Conservation (phyloP, 2,113 vertebrate species). For the Festucalex cinctus region DNA sequence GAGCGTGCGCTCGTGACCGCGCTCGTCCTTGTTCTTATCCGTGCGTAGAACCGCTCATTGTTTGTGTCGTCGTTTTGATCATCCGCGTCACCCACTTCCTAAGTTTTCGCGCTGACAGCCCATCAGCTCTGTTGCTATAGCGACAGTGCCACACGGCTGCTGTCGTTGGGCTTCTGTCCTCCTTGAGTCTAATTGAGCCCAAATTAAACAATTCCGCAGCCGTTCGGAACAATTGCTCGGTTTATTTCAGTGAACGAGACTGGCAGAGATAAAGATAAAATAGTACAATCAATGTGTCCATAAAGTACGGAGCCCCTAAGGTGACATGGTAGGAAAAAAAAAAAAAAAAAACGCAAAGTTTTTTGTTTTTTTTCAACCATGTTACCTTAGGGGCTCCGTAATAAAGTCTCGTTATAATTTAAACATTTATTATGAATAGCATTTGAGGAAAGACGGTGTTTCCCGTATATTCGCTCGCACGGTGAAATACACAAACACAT, state of each 20-base stretch:
- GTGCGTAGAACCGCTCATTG: neutral
- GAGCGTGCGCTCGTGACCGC: conserved; percentile 10
- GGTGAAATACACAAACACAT: too few species aligned
- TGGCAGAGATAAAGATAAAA: neutral
- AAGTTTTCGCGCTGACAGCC: conserved; percentile 31
- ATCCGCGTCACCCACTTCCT: conserved; percentile 5
- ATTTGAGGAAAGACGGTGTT: neutral
- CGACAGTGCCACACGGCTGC: conserved; percentile 26
- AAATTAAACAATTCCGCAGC: conserved; percentile 36
- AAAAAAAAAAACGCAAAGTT: too few species aligned
- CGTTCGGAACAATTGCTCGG: conserved; percentile 20
- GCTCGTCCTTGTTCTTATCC: conserved; percentile 12
- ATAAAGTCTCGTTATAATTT: neutral
- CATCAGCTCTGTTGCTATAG: conserved; percentile 51
- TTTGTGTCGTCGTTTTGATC: conserved; percentile 13
- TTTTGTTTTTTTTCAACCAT: too few species aligned
- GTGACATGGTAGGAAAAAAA: too few species aligned
- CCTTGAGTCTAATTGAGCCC: conserved; percentile 43
- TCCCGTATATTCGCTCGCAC: too few species aligned
- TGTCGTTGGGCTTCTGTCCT: conserved; percentile 37
- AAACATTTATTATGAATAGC: neutral
- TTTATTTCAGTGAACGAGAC: conserved; percentile 17
- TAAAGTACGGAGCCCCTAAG: too few species aligned
- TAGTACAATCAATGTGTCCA: neutral
- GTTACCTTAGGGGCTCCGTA: too few species aligned